Base-by-base conservation (phyloP, 2,888 invertebrate genomes). In the Drosophila pegasa region DNA sequence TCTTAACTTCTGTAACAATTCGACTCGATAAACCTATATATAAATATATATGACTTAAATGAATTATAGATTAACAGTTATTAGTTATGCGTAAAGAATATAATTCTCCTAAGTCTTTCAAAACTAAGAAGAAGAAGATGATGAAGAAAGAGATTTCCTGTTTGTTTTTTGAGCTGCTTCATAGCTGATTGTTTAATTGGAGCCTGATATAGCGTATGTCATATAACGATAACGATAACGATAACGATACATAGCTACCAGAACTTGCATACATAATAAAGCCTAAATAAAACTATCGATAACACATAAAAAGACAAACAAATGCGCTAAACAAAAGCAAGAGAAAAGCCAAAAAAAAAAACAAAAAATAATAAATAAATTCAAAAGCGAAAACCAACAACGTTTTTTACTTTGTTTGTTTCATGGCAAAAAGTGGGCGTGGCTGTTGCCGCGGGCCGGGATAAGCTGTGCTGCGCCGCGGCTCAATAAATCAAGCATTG, bases 331-430 rank as follows among this genome's bases (percentile, higher is more conserved):
- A 27, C 37, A 16, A 48, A 25, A 50, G 22, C 12, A 33, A 40
- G 25, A 41, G 51, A 35, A 20, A 56, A 33, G 50, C 16, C 52
- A 55, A 22, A 22, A 29, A 14, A 29, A 40, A 37, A 27, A 40
- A 38, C 16, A 50, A 25, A 29, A 56, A 57, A 37, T 54, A 50
- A 59, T 56, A 75, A 35, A 87, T 82, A 82, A 82, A 82, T 82
- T 87, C 82, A 82, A 87, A 82, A 87, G 87, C 85, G 87, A 81
- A 87, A 78, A 59, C 71, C 38, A 54, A 87, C 79, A 64, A 67
- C 59, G 43, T 55, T 84, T 81, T 71, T 52, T 70, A 68, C 71
- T 84, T 80, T 70, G 52, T 64, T 71, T 74, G 73, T 77, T 71
- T 76, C 61, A 45, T 25, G n/a, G n/a, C n/a, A n/a, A 7, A 16